Evolutionary conservation across 2,797 vertebrate genomes (phyloP).

Genomic region (Sparus aurata): DNA sequence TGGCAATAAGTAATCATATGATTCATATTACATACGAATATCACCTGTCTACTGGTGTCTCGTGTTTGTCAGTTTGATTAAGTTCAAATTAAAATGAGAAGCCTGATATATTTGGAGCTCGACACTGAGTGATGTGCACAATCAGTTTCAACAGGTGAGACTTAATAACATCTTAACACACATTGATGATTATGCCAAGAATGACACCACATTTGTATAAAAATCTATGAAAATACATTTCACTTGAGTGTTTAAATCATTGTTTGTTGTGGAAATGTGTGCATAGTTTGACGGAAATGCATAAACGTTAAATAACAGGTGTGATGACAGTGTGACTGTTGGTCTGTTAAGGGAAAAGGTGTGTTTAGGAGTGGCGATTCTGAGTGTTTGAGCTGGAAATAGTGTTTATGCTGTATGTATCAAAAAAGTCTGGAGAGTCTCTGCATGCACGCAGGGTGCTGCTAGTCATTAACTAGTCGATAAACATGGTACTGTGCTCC

Average conservation of each 20-base stretch:
- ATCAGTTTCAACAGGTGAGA: background rate
- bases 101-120: background rate
- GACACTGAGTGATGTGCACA: background rate
- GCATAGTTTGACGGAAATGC: conserved; percentile 31
- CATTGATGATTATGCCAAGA: background rate
- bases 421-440: conserved; percentile 74
- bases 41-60: conserved; percentile 10
- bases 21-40: background rate
- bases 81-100: conserved; percentile 2
- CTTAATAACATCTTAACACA: conserved; percentile 18
- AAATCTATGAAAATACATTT: background rate
- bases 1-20: background rate
- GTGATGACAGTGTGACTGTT: conserved; percentile 74
- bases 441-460: conserved; percentile 65
- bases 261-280: conserved; percentile 10
- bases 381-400: conserved; percentile 67
- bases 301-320: conserved; percentile 46
- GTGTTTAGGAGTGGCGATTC: conserved; percentile 44
- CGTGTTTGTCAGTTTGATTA: background rate
- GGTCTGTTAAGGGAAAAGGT: conserved; percentile 65
- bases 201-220: background rate
- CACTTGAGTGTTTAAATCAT: conserved; percentile 26
- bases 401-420: conserved; percentile 67
- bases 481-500: conserved; percentile 97
- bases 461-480: conserved; percentile 95